Base-by-base conservation (phyloP, 1,140 invertebrate genomes). In the Bombus breviceps region DNA sequence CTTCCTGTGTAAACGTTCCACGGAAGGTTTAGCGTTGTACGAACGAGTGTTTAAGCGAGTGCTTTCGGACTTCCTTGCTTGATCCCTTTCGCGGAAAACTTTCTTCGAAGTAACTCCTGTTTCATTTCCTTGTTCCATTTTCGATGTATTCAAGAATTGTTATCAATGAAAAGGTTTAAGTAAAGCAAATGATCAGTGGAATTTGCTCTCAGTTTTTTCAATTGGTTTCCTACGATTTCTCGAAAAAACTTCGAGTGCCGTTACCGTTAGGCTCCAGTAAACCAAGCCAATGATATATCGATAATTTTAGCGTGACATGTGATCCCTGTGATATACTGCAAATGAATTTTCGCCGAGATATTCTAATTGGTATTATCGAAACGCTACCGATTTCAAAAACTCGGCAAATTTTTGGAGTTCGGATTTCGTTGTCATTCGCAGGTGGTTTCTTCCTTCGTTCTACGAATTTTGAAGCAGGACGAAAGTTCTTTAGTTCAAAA, bases 271-370 rank as follows among this genome's bases (percentile, higher is more conserved):
- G 25, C 25, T 25, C 18, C 75, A 13, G 5, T 71, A 85, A 85
- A 85, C 72, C 68, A 79, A 79, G 32, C 25, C 25, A 18, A 18
- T 13, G 32, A 25, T 72, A 78, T 62, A n/a, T 73, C 69, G 83
- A 85, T 85, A 85, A 81, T 85, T 85, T 81, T 41, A 62, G 2
- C 76, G 77, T 81, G 83, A 85, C 80, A 73, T 22, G 22, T 32
- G 57, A 73, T 68, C 53, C n/a, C 68, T 37, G 1, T 74, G 69
- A 85, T 81, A 74, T 73, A 85, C 83, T 73, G 77, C 77, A 85
- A 85, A 85, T 85, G 57, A 78, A 81, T 81, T 85, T 85, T 85
- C 77, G 53, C 39, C 53, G 68, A 73, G 68, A 68, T 53, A 73
- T 85, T 85, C 53, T 39, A 32, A 62, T 64, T 47, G 68, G 57